Percentiles rank a stretch among this genome's conserved stretches.
phyloP scores from a whole-genome alignment of 1,140 invertebrate species.

The Caenorhabditis briggsae region DNA sequence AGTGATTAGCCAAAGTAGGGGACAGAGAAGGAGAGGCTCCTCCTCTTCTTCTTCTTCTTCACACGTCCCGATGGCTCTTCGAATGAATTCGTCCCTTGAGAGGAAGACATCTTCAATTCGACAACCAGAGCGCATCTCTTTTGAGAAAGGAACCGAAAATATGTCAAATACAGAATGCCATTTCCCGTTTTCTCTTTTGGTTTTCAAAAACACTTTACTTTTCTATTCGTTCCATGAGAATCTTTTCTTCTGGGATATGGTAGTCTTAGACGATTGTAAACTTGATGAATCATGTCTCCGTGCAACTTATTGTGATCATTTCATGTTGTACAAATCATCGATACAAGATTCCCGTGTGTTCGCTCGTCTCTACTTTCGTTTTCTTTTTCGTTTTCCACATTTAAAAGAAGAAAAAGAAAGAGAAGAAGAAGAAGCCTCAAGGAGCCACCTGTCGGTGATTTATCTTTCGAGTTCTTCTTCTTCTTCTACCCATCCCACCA shows the following conservation, averaged over 20 bases:
- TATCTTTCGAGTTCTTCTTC: constrained; percentile 38
- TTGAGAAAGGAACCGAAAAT: constrained; percentile 32
- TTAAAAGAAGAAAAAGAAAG: not conserved
- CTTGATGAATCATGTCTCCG: too few species aligned
- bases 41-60: constrained; percentile 40
- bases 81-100: constrained; percentile 54
- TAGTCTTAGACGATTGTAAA: too few species aligned
- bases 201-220: not conserved
- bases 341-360: not conserved
- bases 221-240: not conserved
- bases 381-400: not conserved
- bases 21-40: not conserved
- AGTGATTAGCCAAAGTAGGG: constrained; percentile 43
- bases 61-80: constrained; percentile 1
- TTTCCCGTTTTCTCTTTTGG: not conserved
- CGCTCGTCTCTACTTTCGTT: not conserved
- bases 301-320: too few species aligned
- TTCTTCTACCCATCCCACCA: not conserved
- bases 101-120: constrained; percentile 39
- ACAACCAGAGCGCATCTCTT: not conserved
- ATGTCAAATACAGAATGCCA: constrained; percentile 22
- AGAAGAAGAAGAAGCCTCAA: not conserved
- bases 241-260: too few species aligned
- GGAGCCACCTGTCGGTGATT: constrained; percentile 49
- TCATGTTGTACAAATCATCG: too few species aligned